Percentiles rank a stretch among this genome's conserved stretches.
These are phyloP conservation scores for Cygnus olor DNA, from an alignment of 2,797 vertebrate genomes.

Conservation along the genomic window DNA sequence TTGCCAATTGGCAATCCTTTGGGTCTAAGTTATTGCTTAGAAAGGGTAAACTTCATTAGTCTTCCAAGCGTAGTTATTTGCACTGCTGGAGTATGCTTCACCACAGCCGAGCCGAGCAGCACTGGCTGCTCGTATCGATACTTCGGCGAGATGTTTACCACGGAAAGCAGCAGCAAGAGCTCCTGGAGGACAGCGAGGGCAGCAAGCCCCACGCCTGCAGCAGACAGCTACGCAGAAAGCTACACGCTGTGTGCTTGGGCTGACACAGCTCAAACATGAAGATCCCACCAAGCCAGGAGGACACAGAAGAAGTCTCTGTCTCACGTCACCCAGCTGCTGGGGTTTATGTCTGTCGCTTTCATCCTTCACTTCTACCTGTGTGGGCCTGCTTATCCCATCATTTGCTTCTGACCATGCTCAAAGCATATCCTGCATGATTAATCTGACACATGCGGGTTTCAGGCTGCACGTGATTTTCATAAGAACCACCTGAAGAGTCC, in stretches of 20 bases:
- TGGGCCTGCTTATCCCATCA: neutral
- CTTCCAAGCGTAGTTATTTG: conserved; percentile 16
- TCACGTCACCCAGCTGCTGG: too few species aligned
- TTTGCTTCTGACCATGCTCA: neutral
- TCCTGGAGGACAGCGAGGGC: neutral
- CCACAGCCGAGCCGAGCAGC: neutral
- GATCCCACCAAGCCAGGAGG: neutral
- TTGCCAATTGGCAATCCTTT: conserved; percentile 23
- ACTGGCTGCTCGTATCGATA: neutral
- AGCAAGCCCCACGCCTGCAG: neutral
- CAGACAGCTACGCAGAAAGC: neutral
- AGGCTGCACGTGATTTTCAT: neutral
- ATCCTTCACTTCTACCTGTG: neutral
- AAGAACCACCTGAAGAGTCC: neutral
- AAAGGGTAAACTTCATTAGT: conserved; percentile 12
- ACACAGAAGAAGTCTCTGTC: neutral
- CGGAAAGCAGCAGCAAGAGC: neutral
- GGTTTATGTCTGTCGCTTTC: rapidly evolving
- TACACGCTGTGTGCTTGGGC: neutral
- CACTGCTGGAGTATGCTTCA: neutral
- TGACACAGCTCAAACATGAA: neutral
- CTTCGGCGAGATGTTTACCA: neutral
- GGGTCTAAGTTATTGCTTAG: conserved; percentile 22
- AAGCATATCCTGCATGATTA: neutral
- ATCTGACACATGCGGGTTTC: neutral